Conservation (phyloP, 64 coral and sea anemone species). For the Pocillopora damicornis region DNA sequence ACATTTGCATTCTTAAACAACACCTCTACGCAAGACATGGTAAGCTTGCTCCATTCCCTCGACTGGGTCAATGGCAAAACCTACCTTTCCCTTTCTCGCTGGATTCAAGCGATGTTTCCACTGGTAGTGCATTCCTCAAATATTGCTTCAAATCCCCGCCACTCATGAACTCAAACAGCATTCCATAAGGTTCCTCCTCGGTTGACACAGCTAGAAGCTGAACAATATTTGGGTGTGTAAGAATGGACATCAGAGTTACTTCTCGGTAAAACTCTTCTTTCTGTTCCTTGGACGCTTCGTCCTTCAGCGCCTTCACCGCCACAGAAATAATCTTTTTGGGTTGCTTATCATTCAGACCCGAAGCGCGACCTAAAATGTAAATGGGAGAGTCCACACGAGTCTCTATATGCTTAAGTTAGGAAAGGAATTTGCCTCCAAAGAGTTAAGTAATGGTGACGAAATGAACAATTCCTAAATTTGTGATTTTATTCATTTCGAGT, state of each 20-base stretch:
- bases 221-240: constrained; percentile 84
- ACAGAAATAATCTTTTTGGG: constrained; percentile 60
- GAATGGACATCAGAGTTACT: constrained; percentile 83
- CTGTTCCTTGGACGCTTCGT: constrained; percentile 73
- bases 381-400: background rate
- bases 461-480: too few relatives aligned
- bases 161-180: constrained; percentile 98
- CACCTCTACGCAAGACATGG: too few relatives aligned
- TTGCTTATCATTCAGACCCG: constrained; percentile 59
- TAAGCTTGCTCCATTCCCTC: too few relatives aligned
- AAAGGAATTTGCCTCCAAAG: too few relatives aligned
- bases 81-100: constrained; percentile 46
- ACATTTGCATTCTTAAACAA: too few relatives aligned
- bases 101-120: constrained; percentile 51
- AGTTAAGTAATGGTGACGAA: too few relatives aligned
- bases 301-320: constrained; percentile 90
- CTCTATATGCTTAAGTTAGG: too few relatives aligned
- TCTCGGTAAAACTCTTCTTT: constrained; percentile 88
- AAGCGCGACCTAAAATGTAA: constrained; percentile 60
- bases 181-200: constrained; percentile 91
- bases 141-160: constrained; percentile 92
- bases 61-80: too few relatives aligned
- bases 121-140: constrained; percentile 66
- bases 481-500: too few relatives aligned
- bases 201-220: constrained; percentile 82